Evolutionary conservation across 2,113 vertebrate genomes (phyloP).

Genomic region (Dipodomys stephensi): DNA sequence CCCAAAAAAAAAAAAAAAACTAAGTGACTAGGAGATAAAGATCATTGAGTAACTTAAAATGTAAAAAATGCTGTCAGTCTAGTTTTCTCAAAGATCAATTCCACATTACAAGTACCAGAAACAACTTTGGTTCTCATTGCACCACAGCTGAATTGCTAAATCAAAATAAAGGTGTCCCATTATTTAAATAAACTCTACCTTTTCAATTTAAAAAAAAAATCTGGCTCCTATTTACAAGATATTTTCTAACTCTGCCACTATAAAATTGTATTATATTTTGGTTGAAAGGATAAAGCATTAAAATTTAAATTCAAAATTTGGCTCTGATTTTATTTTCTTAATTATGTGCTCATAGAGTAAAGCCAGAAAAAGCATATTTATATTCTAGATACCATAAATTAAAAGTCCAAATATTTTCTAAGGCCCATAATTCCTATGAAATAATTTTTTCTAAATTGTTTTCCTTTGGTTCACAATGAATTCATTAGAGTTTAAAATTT

Average conservation of each 20-base stretch:
- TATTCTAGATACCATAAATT: neutral
- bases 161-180: neutral
- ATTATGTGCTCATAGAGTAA: neutral
- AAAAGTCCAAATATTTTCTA: constrained; percentile 37
- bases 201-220: neutral
- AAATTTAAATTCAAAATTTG: constrained; percentile 1
- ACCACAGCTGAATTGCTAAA: neutral
- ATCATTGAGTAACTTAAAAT: neutral
- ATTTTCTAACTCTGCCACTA: neutral
- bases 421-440: constrained; percentile 20
- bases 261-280: constrained; percentile 22
- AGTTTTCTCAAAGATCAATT: constrained; percentile 23
- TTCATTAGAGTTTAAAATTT: constrained; percentile 5
- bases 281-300: neutral
- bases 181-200: neutral
- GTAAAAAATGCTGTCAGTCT: neutral
- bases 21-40: neutral
- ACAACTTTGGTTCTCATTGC: neutral
- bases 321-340: constrained; percentile 43
- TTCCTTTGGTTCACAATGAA: constrained; percentile 27
- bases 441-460: neutral
- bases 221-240: neutral
- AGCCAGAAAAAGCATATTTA: neutral
- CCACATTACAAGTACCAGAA: neutral
- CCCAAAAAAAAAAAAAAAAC: too few species aligned